Conservation (phyloP, 2,797 vertebrate species). For the Chelon labrosus region DNA sequence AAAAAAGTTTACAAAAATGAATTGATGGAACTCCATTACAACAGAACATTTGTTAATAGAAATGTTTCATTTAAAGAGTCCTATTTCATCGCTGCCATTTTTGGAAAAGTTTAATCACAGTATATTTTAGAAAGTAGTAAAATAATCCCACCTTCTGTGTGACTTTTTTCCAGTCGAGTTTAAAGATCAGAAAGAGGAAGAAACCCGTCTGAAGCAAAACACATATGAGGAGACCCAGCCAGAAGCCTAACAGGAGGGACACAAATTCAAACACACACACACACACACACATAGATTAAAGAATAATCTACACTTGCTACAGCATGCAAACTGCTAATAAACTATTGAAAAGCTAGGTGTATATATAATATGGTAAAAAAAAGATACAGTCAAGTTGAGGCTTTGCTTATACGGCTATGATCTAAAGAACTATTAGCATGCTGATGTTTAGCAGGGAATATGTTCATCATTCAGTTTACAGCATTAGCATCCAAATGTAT, state of each 20-base stretch:
- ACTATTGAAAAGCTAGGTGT: neutral
- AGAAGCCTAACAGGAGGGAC: slow-evolving; percentile 85
- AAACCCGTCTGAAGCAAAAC: slow-evolving; percentile 79
- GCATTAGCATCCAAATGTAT: too few species aligned
- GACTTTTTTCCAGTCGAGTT: slow-evolving; percentile 89
- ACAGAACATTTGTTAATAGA: too few species aligned
- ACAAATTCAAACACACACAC: slow-evolving; percentile 21
- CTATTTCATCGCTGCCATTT: too few species aligned
- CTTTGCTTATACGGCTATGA: too few species aligned
- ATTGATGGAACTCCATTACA: too few species aligned
- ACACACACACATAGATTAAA: neutral
- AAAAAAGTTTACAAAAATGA: too few species aligned
- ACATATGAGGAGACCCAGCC: slow-evolving; percentile 87
- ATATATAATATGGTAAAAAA: neutral
- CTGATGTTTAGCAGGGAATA: neutral
- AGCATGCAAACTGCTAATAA: neutral
- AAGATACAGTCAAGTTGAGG: neutral
- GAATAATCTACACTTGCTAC: neutral
- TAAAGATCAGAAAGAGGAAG: slow-evolving; percentile 85
- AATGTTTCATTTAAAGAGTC: too few species aligned
- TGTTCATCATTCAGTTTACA: too few species aligned
- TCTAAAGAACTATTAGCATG: too few species aligned
- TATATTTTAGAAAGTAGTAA: neutral
- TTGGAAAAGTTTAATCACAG: neutral
- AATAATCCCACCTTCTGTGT: slow-evolving; percentile 86